Evolutionary conservation across 2,113 vertebrate species (phyloP).

Genomic region (Psittacus erithacus): DNA sequence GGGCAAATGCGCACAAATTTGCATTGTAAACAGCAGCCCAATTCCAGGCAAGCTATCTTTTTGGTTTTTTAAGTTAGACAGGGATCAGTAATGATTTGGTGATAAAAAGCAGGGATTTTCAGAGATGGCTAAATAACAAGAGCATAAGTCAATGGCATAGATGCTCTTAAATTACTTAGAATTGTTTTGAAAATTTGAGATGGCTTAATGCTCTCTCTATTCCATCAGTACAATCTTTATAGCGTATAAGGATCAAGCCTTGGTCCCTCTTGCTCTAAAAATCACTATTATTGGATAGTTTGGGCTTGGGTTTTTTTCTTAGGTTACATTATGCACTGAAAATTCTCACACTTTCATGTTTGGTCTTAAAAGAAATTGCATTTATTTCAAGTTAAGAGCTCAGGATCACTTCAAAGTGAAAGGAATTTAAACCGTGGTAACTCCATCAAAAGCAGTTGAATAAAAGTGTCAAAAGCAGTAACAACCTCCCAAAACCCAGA

Average conservation of each 20-base stretch:
- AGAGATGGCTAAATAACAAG: background rate
- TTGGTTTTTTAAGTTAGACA: background rate
- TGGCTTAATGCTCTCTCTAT: background rate
- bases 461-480: background rate
- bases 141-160: background rate
- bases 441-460: background rate
- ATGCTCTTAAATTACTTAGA: background rate
- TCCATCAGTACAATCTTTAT: background rate
- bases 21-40: constrained; percentile 1
- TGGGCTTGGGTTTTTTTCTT: background rate
- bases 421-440: background rate
- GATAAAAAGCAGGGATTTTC: background rate
- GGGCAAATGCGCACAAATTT: background rate
- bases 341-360: background rate
- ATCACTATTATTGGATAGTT: background rate
- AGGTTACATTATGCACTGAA: background rate
- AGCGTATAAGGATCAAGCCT: background rate
- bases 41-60: background rate
- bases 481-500: background rate
- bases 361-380: background rate
- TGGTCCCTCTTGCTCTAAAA: background rate
- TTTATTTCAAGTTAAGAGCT: background rate
- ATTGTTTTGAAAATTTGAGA: background rate
- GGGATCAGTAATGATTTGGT: background rate
- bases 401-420: background rate